A percentile compares a stretch with the other conserved stretches of the same genome.
Conservation (phyloP, 2,113 vertebrate genomes). For the Crotalus viridis region DNA sequence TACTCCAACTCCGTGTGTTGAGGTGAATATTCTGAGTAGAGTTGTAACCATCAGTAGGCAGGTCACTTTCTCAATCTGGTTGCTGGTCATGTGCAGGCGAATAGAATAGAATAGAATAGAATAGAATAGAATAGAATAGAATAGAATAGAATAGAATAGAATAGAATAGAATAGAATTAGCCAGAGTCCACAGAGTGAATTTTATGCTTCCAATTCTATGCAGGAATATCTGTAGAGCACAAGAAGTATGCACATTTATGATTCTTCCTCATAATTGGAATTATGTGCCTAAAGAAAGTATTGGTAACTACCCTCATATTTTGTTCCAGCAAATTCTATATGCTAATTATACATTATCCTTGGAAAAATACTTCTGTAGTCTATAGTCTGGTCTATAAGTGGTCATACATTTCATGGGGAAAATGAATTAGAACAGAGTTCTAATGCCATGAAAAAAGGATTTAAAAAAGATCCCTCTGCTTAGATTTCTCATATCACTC, state of each 20-base stretch:
- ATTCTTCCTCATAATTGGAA: background rate
- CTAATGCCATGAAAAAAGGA: background rate
- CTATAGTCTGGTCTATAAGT: background rate
- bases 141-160: too few relatives aligned
- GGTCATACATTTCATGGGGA: background rate
- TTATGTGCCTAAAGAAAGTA: background rate
- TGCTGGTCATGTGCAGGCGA: background rate
- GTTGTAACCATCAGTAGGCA: background rate
- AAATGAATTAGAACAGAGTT: background rate
- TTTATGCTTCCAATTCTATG: background rate
- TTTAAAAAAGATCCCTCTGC: background rate
- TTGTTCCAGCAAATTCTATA: background rate
- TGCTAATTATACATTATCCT: background rate
- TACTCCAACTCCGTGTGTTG: background rate
- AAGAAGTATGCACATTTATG: background rate
- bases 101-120: too few relatives aligned
- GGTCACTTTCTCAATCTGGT: background rate
- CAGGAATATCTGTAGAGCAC: background rate
- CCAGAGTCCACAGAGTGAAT: background rate
- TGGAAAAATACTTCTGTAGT: background rate
- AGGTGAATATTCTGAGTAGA: background rate
- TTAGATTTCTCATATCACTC: background rate
- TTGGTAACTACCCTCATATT: background rate
- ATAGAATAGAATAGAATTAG: too few relatives aligned
- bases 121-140: too few relatives aligned